phyloP scores from a whole-genome alignment of 2,113 vertebrate species.

The Vireo altiloquus region DNA sequence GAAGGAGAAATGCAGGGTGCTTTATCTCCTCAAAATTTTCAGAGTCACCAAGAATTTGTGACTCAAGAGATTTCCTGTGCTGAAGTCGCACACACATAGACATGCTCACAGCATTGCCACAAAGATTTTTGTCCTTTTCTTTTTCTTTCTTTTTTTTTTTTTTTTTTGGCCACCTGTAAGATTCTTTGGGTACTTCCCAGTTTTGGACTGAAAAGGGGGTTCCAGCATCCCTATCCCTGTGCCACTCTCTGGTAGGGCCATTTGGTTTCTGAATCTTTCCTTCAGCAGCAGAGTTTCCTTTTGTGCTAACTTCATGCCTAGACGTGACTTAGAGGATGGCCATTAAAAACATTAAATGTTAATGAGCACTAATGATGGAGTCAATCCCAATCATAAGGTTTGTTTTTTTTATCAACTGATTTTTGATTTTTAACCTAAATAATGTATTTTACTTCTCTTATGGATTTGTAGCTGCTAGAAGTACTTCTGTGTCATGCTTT shows the following conservation, averaged over 20 bases:
- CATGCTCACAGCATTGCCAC: not conserved
- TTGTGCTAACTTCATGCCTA: not conserved
- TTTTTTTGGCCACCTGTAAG: not conserved
- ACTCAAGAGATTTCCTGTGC: rapidly evolving
- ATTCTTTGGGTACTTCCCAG: not conserved
- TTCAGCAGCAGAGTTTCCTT: not conserved
- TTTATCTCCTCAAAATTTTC: not conserved
- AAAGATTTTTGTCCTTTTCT: no score
- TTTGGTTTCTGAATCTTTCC: not conserved
- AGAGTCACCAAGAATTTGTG: not conserved
- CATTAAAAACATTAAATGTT: not conserved
- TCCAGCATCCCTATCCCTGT: not conserved
- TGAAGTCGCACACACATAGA: rapidly evolving
- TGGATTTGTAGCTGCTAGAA: not conserved
- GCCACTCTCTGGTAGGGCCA: not conserved
- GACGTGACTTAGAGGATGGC: not conserved
- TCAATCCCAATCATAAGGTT: not conserved
- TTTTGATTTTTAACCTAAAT: not conserved
- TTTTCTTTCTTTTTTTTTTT: no score
- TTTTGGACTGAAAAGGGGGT: not conserved
- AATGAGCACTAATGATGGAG: not conserved
- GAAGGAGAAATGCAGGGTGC: not conserved
- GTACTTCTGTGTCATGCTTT: not conserved
- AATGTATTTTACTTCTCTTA: not conserved
- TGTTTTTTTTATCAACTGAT: not conserved